Evolutionary conservation across 2,113 vertebrate genomes (phyloP), one percentile per base, ranked within the genome.

Genomic region (Mustelus asterias): DNA sequence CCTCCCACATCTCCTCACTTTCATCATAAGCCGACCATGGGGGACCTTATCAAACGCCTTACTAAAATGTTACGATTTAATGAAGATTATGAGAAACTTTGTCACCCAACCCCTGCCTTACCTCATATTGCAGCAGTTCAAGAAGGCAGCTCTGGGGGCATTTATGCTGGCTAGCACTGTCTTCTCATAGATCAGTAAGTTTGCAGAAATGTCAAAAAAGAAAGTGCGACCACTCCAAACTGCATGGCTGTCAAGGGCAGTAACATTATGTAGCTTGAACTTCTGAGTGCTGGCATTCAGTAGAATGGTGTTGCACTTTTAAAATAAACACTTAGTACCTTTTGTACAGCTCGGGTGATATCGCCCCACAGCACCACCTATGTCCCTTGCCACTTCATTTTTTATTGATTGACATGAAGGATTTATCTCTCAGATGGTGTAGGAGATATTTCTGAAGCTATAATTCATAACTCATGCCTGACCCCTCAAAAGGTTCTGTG

Each of bases 391-490:
- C 20, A 20, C 10, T 69, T 94, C 63, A 67, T 94, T 67, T 33
- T 67, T 63, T 94, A 94, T 94, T 94, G 90, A 94, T 94, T 94
- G 90, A 69, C 90, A 37, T 13, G 24, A 41, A 63, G 90, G n/a
- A 69, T 94, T 94, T 94, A 94, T 94, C 60, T 69, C 63, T 0
- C 33, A 9, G 90, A 94, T 67, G n/a, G 29, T 63, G 90, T 20
- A 20, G 33, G 18, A 67, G 90, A 94, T 94, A 67, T 63, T 63
- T 67, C 63, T 94, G 90, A 63, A 94, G n/a, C 90, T 18, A 41
- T 94, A 37, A 67, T 94, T 94, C 90, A 94, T 67, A 94, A 63
- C 90, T 94, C 41, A 63, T 94, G 60, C 63, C 60, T 94, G 90
- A 94, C 60, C 90, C 60, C 13, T 24, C 63, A 26, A 67, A 93